phyloP scores from a whole-genome alignment of 2,888 invertebrate species.

The Cenopis cana region DNA sequence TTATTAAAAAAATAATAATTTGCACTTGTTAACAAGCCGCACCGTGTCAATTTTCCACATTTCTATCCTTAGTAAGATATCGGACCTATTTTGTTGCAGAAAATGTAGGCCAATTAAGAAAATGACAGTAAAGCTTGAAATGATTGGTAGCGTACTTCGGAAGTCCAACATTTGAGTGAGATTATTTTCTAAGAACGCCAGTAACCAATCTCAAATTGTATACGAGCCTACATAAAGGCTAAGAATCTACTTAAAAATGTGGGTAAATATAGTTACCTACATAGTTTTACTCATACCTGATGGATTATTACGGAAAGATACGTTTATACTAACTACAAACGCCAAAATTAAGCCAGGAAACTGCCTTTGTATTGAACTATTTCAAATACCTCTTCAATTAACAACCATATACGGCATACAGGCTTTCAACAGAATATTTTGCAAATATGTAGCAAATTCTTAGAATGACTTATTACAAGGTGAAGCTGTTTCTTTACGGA shows the following conservation, averaged over 20 bases:
- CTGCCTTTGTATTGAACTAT: background rate
- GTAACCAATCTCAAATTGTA: slow-evolving; percentile 54
- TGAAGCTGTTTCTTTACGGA: background rate
- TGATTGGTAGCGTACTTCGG: slow-evolving; percentile 55
- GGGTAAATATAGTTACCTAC: background rate
- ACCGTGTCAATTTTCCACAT: slow-evolving; percentile 29
- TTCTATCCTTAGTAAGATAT: slow-evolving; percentile 40
- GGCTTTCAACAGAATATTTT: slow-evolving; percentile 5
- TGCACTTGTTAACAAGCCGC: slow-evolving; percentile 11
- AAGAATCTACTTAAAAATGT: background rate
- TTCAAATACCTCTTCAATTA: slow-evolving; percentile 2
- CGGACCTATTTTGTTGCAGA: slow-evolving; percentile 46
- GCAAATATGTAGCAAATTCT: background rate
- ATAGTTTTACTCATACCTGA: background rate
- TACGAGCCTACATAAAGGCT: slow-evolving; percentile 16
- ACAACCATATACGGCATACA: background rate
- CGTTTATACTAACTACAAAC: slow-evolving; percentile 12
- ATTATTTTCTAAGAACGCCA: slow-evolving; percentile 54
- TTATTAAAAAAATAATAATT: slow-evolving; percentile 20
- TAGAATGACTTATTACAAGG: slow-evolving; percentile 7
- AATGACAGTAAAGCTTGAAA: slow-evolving; percentile 55
- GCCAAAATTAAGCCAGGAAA: background rate
- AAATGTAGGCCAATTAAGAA: slow-evolving; percentile 68
- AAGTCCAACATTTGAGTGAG: slow-evolving; percentile 47
- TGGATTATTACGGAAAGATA: slow-evolving; percentile 12